phyloP scores from a whole-genome alignment of 2,113 vertebrate genomes.

The Eclectus roratus region DNA sequence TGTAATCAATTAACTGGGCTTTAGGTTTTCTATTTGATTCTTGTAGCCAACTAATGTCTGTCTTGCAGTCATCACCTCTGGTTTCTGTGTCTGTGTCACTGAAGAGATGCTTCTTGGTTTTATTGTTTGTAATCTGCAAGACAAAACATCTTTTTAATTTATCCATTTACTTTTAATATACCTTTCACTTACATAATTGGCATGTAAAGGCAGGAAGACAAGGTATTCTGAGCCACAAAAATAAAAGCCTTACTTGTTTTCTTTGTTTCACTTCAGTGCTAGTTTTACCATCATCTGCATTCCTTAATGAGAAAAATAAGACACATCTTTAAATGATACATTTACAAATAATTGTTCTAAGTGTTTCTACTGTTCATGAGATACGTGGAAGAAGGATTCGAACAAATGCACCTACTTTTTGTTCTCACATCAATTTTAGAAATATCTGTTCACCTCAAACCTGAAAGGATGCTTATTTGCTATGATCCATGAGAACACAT shows the following conservation, averaged over 20 bases:
- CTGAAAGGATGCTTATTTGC: not conserved
- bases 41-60: slow-evolving; percentile 86
- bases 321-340: not conserved
- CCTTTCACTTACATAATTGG: not conserved
- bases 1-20: slow-evolving; percentile 79
- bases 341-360: not conserved
- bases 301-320: slow-evolving; percentile 56
- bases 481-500: not conserved
- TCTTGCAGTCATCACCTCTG: slow-evolving; percentile 76
- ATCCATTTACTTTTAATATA: not conserved
- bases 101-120: slow-evolving; percentile 83
- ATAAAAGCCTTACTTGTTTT: slow-evolving; percentile 62
- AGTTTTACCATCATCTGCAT: slow-evolving; percentile 3
- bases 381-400: not conserved
- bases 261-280: slow-evolving; percentile 25
- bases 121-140: slow-evolving; percentile 50
- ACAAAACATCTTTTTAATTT: not conserved
- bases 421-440: not conserved
- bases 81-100: slow-evolving; percentile 88
- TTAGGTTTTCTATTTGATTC: slow-evolving; percentile 80
- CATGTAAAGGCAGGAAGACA: not conserved
- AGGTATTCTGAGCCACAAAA: not conserved
- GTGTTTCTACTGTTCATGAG: not conserved
- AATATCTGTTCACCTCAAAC: not conserved
- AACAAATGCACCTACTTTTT: not conserved